These are phyloP conservation scores for Eospalax fontanierii DNA, from an alignment of 2,797 vertebrate species.

Conservation along the genomic window DNA sequence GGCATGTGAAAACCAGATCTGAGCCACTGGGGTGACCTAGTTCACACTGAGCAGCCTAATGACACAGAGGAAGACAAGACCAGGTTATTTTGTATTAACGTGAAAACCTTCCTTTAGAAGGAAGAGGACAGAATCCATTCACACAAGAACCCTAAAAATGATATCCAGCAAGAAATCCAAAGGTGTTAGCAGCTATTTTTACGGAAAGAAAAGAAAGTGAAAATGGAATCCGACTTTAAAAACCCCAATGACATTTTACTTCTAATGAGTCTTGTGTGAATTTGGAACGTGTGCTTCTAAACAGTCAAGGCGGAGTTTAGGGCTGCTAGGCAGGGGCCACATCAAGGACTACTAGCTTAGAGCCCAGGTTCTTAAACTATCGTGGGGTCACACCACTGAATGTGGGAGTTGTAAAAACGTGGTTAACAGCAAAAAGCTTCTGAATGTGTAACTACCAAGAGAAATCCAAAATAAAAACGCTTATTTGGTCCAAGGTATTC, in stretches of 20 bases:
- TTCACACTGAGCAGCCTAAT: constrained; percentile 49
- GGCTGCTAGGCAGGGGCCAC: too few species aligned
- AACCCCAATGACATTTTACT: background rate
- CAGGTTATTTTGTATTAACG: background rate
- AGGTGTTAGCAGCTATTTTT: constrained; percentile 58
- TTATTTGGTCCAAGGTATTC: background rate
- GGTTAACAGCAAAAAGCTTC: background rate
- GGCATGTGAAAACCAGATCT: constrained; percentile 49
- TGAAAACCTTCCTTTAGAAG: background rate
- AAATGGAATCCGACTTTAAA: constrained; percentile 51
- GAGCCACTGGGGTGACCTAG: constrained; percentile 52
- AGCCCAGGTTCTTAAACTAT: background rate
- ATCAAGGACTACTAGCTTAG: background rate
- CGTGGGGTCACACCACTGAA: background rate
- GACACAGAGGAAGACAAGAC: constrained; percentile 55
- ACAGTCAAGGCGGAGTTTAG: background rate
- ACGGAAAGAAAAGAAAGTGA: constrained; percentile 38
- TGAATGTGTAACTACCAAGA: background rate
- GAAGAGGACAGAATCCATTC: background rate
- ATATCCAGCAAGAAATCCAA: constrained; percentile 59
- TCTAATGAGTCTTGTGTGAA: background rate
- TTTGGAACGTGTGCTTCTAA: constrained; percentile 8
- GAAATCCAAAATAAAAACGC: background rate
- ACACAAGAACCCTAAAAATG: background rate
- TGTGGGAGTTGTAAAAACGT: background rate